Evolutionary conservation across 2,888 invertebrate species (phyloP).

Genomic region (Lissocephala sabroskyi): DNA sequence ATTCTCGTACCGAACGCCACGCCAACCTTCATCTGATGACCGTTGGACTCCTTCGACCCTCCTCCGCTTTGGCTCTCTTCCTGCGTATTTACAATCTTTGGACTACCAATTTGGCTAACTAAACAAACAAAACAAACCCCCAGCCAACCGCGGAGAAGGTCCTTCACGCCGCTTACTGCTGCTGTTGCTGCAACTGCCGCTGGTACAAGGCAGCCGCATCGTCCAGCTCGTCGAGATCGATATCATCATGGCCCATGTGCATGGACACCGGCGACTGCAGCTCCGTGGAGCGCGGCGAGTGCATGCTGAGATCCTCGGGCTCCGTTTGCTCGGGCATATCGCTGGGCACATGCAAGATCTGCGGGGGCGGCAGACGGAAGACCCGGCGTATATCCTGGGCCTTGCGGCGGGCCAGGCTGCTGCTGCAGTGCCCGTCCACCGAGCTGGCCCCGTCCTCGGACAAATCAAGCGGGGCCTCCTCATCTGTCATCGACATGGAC

Average conservation of each 20-base stretch:
- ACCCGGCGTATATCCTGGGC: conserved; percentile 75
- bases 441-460: conserved; percentile 73
- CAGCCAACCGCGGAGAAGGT: conserved; percentile 25
- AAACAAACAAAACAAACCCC: not conserved
- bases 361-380: conserved; percentile 72
- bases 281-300: conserved; percentile 69
- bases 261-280: conserved; percentile 19
- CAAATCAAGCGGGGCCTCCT: conserved; percentile 73
- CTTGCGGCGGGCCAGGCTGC: conserved; percentile 69
- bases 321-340: conserved; percentile 88
- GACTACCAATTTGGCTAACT: conserved; percentile 6
- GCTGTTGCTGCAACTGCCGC: conserved; percentile 64
- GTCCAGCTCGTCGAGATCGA: conserved; percentile 75
- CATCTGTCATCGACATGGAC: conserved; percentile 37
- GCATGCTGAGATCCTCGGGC: conserved; percentile 91
- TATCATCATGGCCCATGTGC: conserved; percentile 71
- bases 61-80: not conserved
- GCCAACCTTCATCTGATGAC: conserved; percentile 51
- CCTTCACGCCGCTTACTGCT: conserved; percentile 32
- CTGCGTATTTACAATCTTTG: conserved; percentile 39
- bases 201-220: conserved; percentile 75
- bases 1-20: conserved; percentile 24
- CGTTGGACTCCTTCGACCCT: not conserved
- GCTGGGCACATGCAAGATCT: conserved; percentile 67
- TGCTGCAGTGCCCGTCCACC: conserved; percentile 51